Evolutionary conservation across 2,797 vertebrate genomes (phyloP).

Genomic region (Crenuchus spilurus): DNA sequence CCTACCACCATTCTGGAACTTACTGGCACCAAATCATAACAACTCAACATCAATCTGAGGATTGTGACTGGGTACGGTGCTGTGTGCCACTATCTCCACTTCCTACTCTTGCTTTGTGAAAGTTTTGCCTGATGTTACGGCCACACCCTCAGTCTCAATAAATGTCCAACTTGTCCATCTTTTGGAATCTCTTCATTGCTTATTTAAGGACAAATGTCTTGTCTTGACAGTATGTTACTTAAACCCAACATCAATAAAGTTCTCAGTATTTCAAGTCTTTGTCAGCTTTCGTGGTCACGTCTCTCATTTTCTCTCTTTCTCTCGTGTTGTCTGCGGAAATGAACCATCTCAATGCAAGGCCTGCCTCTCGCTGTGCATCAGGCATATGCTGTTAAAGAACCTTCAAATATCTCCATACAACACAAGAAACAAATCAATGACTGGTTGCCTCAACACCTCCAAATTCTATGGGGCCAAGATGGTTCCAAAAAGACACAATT

Average conservation of each 20-base stretch:
- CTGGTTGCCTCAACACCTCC: not conserved
- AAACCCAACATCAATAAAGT: not conserved
- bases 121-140: slow-evolving; percentile 36
- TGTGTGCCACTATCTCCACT: slow-evolving; percentile 35
- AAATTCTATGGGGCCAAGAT: not conserved
- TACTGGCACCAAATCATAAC: not conserved
- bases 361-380: slow-evolving; percentile 37
- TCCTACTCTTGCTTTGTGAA: slow-evolving; percentile 53
- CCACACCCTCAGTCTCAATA: slow-evolving; percentile 56
- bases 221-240: not conserved
- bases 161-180: not conserved
- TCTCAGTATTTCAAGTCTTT: not conserved
- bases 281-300: not conserved
- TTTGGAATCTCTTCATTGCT: slow-evolving; percentile 4
- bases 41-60: not conserved
- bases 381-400: slow-evolving; percentile 27
- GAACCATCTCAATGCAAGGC: slow-evolving; percentile 47
- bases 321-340: slow-evolving; percentile 50
- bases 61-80: not conserved
- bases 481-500: not conserved
- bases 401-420: slow-evolving; percentile 16
- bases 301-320: slow-evolving; percentile 24
- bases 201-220: not conserved
- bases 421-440: not conserved
- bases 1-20: not conserved